Base-by-base conservation (phyloP, 1,140 invertebrate species). In the Drosophila repletoides region DNA sequence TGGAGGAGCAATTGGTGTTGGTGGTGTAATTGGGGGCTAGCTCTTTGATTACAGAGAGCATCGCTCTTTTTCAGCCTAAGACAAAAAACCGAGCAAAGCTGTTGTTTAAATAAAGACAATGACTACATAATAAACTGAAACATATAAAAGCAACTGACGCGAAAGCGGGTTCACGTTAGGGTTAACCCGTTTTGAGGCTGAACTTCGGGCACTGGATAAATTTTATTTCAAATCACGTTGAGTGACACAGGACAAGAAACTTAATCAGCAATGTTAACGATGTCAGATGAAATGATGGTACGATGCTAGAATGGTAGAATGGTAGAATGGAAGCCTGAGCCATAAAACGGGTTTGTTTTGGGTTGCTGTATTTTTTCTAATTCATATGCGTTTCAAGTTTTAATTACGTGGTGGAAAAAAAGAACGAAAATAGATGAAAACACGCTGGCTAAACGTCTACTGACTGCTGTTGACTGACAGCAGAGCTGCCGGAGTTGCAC, bases 361-460 rank as follows among this genome's bases (percentile, higher is more conserved):
- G 59, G 71, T 74, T 60, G 70, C 66, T 46, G 71, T 72, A 72
- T 80, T 81, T 84, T 79, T 86, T 87, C 80, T 86, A 86, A 86
- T 86, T 86, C 80, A 86, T 86, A 86, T 86, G 80, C 80, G 80
- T 86, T 86, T 87, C 80, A 80, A 86, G 80, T 86, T 86, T 86
- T 86, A 86, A 86, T 86, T 86, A 86, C 80, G 80, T 76, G 80
- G 80, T 52, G 45, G 10, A 22, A 56, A 66, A 86, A 80, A 72
- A 81, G 69, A 60, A 33, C 55, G 53, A 58, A 68, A 68, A 63
- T 67, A 53, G 41, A 49, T 63, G 55, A 68, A 63, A 72, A 68
- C 55, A 77, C 33, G 68, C 48, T 65, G 58, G 10, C 46, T 63
- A 55, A 65, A 66, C 33, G 43, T 65, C 40, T 43, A 52, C 58